Evolutionary conservation across 2,113 vertebrate genomes (phyloP).

Genomic region (Thunnus maccoyii): DNA sequence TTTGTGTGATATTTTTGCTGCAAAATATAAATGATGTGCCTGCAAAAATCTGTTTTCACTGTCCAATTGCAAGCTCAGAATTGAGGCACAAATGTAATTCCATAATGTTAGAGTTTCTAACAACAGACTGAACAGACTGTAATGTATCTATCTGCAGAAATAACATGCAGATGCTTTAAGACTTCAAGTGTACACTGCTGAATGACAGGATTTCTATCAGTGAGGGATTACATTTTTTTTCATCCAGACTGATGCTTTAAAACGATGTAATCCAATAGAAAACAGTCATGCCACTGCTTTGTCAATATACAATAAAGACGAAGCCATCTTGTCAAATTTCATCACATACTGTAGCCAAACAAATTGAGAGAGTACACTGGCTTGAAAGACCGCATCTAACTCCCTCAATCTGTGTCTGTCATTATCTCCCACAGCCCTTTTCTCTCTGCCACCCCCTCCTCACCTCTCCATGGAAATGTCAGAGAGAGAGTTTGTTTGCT

Average conservation of each 20-base stretch:
- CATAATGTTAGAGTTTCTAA: neutral
- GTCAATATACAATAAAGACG: constrained; percentile 20
- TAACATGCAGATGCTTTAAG: neutral
- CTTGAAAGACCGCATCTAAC: constrained; percentile 30
- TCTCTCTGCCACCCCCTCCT: neutral
- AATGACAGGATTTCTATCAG: neutral
- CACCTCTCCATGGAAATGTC: constrained; percentile 66
- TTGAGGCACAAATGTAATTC: neutral
- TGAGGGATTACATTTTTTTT: constrained; percentile 22
- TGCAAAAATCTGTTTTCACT: neutral
- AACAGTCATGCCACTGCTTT: neutral
- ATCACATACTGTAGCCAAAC: constrained; percentile 43
- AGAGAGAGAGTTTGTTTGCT: constrained; percentile 66
- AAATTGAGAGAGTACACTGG: constrained; percentile 36
- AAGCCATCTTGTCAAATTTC: constrained; percentile 40
- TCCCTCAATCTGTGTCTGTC: constrained; percentile 29
- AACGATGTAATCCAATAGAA: constrained; percentile 5
- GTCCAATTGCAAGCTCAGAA: neutral
- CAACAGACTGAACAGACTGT: too few species aligned
- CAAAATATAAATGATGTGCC: neutral
- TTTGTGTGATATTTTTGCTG: neutral
- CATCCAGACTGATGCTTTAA: constrained; percentile 4
- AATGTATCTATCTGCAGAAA: neutral
- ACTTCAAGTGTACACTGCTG: neutral
- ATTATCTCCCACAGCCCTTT: constrained; percentile 12